Evolutionary conservation across 2,797 vertebrate species (phyloP).

Genomic region (Cossypha polioptera): DNA sequence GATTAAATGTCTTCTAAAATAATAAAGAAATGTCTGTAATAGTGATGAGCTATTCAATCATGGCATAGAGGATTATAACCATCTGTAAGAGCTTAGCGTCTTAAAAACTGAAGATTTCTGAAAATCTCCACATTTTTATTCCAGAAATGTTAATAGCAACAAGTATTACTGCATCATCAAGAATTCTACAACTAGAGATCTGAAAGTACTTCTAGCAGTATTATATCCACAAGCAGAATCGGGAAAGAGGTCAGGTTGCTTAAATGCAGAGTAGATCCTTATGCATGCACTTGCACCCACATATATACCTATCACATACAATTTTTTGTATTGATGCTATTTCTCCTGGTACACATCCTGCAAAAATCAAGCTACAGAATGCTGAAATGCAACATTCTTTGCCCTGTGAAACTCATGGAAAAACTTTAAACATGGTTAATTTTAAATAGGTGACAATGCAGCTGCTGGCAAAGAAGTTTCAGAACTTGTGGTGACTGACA

Average conservation of each 20-base stretch:
- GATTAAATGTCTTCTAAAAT: not conserved
- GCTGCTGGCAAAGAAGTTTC: not conserved
- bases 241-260: not conserved
- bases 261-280: not conserved
- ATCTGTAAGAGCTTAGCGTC: not conserved
- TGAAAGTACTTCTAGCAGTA: not conserved
- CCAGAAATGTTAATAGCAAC: not conserved
- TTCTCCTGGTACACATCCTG: not conserved
- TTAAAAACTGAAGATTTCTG: not conserved
- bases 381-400: not conserved
- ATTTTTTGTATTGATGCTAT: not conserved
- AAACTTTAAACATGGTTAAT: not conserved
- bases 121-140: not conserved
- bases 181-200: not conserved
- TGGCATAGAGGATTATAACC: not conserved
- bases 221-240: not conserved
- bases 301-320: accelerated
- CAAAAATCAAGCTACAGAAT: not conserved
- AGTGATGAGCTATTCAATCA: not conserved
- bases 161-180: not conserved
- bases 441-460: not conserved
- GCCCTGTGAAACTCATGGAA: not conserved
- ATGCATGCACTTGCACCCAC: accelerated
- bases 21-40: not conserved
- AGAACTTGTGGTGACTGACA: not conserved